Percentiles rank a stretch among this genome's conserved stretches.
Conservation (phyloP, 1,140 invertebrate species). For the Philopotamus ludificatus region DNA sequence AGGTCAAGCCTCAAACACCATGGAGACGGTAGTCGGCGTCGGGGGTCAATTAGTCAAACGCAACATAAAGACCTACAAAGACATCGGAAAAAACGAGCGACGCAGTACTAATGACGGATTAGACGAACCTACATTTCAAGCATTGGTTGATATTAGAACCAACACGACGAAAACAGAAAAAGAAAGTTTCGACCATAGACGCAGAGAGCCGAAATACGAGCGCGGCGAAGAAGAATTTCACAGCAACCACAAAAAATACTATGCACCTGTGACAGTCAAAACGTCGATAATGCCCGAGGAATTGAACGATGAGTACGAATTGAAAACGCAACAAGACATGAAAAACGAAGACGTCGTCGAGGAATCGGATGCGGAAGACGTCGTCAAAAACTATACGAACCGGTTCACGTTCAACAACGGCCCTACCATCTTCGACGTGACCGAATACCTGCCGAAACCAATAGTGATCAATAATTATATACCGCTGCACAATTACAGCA, state of each 20-base stretch:
- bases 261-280: conserved; percentile 49
- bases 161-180: neutral
- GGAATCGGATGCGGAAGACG: conserved; percentile 8
- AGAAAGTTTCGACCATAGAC: conserved; percentile 41
- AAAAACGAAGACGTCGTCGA: conserved; percentile 9
- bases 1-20: conserved; percentile 44
- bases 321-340: conserved; percentile 24
- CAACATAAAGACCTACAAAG: conserved; percentile 46
- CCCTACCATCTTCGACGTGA: conserved; percentile 44
- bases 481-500: conserved; percentile 32
- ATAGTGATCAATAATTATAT: conserved; percentile 14
- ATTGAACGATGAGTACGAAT: conserved; percentile 32
- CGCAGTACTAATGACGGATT: neutral
- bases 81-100: conserved; percentile 46
- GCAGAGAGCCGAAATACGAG: conserved; percentile 51
- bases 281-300: conserved; percentile 47
- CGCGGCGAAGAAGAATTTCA: conserved; percentile 34
- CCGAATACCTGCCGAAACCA: conserved; percentile 44
- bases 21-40: conserved; percentile 43
- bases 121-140: neutral
- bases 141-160: neutral
- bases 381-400: conserved; percentile 3
- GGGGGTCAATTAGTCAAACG: conserved; percentile 45
- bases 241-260: conserved; percentile 49
- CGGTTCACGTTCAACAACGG: too few species aligned